phyloP scores from a whole-genome alignment of 2,113 vertebrate genomes.

The Alosa alosa region DNA sequence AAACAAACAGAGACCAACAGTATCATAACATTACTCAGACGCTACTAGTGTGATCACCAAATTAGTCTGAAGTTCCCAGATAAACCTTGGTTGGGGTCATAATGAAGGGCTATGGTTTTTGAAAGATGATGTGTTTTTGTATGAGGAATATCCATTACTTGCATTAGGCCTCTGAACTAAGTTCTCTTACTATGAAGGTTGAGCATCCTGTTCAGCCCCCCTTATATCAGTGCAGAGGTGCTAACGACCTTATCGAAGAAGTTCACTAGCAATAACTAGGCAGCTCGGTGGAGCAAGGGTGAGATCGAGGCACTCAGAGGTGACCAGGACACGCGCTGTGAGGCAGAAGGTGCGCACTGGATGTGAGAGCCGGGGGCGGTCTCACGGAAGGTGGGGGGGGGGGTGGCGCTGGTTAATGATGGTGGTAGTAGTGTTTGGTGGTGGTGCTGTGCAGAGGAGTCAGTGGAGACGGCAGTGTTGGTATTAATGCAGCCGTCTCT shows the following conservation, averaged over 20 bases:
- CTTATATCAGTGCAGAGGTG: background rate
- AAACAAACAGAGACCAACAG: too few species aligned
- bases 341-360: background rate
- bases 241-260: background rate
- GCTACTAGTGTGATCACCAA: too few species aligned
- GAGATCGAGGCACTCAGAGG: background rate
- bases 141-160: too few species aligned
- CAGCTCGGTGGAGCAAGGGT: background rate
- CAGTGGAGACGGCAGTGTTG: background rate
- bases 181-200: background rate
- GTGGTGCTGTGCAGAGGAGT: background rate
- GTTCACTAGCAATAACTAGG: too few species aligned
- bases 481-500: background rate
- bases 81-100: background rate
- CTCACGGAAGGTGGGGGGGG: too few species aligned
- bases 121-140: background rate
- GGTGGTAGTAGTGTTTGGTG: background rate
- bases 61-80: too few species aligned
- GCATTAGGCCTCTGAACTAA: background rate
- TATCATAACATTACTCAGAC: too few species aligned
- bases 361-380: background rate
- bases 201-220: background rate
- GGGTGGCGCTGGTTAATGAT: background rate
- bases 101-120: background rate
- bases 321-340: background rate